Conservation (phyloP, 2,113 vertebrate species). For the Pao palembangensis region DNA sequence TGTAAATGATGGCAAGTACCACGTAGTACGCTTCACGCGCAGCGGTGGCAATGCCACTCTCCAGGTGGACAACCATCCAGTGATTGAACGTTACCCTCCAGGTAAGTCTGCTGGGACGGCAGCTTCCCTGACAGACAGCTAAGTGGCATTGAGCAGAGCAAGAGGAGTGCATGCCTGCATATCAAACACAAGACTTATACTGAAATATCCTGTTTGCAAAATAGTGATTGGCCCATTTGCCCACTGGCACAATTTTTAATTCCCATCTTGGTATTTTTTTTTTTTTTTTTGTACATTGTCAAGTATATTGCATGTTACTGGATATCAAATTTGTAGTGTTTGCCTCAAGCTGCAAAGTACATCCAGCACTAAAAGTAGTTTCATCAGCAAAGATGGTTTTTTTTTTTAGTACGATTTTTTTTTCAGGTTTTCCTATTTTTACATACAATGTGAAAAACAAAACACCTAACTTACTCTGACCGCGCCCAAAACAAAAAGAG, state of each 20-base stretch:
- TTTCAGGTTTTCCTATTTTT: too few relatives aligned
- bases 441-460: too few relatives aligned
- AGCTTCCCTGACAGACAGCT: slow-evolving; percentile 6
- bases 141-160: slow-evolving; percentile 32
- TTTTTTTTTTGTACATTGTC: slow-evolving; percentile 35
- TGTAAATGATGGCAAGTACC: slow-evolving; percentile 94
- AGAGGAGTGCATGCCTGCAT: slow-evolving; percentile 41
- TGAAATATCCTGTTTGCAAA: slow-evolving; percentile 43
- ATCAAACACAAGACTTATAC: slow-evolving; percentile 24
- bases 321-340: slow-evolving; percentile 6
- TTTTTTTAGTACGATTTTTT: too few relatives aligned
- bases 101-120: slow-evolving; percentile 70
- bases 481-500: too few relatives aligned
- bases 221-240: slow-evolving; percentile 26
- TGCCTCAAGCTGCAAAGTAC: background rate
- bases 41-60: slow-evolving; percentile 95
- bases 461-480: too few relatives aligned
- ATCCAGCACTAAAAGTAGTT: slow-evolving; percentile 38
- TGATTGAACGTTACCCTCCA: slow-evolving; percentile 93
- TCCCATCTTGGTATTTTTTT: slow-evolving; percentile 30
- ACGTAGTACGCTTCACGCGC: slow-evolving; percentile 94
- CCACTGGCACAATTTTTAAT: slow-evolving; percentile 46
- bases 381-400: slow-evolving; percentile 25
- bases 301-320: slow-evolving; percentile 42
- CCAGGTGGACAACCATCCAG: slow-evolving; percentile 94